Conservation (phyloP, 2,797 vertebrate species). For the Rhinella marina region DNA sequence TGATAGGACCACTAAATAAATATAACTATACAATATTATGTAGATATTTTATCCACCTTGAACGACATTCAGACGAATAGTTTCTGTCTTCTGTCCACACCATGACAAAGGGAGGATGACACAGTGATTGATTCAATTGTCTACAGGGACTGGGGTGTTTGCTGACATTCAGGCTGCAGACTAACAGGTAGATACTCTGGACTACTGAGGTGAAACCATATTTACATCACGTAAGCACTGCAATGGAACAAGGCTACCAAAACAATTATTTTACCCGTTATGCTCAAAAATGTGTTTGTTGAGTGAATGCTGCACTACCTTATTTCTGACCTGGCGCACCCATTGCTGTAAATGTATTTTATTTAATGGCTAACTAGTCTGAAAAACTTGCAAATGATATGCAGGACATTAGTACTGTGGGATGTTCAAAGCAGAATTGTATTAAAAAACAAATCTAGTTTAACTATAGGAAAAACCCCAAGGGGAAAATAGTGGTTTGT, state of each 20-base stretch:
- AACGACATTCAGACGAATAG: slow-evolving; percentile 61
- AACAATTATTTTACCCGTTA: slow-evolving; percentile 26
- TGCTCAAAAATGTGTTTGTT: not conserved
- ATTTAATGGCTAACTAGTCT: not conserved
- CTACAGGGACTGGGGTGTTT: slow-evolving; percentile 54
- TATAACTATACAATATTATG: slow-evolving; percentile 1
- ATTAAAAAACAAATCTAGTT: slow-evolving; percentile 13
- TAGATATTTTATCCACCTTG: slow-evolving; percentile 50
- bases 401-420: not conserved
- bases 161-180: slow-evolving; percentile 60
- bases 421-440: slow-evolving; percentile 14
- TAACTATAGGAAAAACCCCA: slow-evolving; percentile 23
- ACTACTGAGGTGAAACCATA: slow-evolving; percentile 55
- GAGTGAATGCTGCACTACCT: not conserved
- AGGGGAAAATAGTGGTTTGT: slow-evolving; percentile 16
- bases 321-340: not conserved
- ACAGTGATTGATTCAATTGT: slow-evolving; percentile 60
- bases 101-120: slow-evolving; percentile 60
- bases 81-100: slow-evolving; percentile 55
- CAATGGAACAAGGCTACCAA: slow-evolving; percentile 23
- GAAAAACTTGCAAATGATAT: slow-evolving; percentile 1
- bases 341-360: not conserved
- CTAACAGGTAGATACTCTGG: slow-evolving; percentile 54
- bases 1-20: not conserved
- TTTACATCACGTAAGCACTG: slow-evolving; percentile 48